Evolutionary conservation across 2,888 invertebrate species (phyloP).

Genomic region (Pammene fasciana): DNA sequence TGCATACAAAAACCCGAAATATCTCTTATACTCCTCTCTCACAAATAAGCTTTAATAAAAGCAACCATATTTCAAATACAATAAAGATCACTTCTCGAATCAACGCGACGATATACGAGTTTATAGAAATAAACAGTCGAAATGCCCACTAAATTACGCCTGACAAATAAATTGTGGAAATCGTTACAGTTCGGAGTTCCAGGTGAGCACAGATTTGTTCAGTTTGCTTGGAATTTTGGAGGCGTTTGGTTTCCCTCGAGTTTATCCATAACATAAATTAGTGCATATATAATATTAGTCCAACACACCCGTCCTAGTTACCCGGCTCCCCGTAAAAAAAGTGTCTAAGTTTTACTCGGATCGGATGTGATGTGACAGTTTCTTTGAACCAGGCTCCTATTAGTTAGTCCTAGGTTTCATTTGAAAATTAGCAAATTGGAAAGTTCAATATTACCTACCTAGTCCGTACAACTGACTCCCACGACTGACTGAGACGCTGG

Average conservation of each 20-base stretch:
- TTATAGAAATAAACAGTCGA: neutral
- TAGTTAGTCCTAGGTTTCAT: too few relatives aligned
- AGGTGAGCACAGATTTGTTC: constrained; percentile 31
- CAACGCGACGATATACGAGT: neutral
- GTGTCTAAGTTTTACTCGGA: too few relatives aligned
- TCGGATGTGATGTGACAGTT: too few relatives aligned
- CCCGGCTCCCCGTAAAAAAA: too few relatives aligned
- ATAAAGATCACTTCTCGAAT: constrained; percentile 1
- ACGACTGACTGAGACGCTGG: too few relatives aligned
- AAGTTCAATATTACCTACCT: too few relatives aligned
- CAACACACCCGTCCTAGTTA: too few relatives aligned
- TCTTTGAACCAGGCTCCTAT: too few relatives aligned
- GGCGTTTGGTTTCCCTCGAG: constrained; percentile 22
- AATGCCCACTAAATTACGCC: constrained; percentile 39
- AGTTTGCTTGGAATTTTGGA: constrained; percentile 15
- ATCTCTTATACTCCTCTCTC: neutral
- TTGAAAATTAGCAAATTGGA: too few relatives aligned
- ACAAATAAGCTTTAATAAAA: neutral
- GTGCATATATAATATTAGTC: neutral
- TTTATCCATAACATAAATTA: constrained; percentile 6
- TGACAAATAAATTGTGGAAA: constrained; percentile 39
- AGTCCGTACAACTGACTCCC: too few relatives aligned
- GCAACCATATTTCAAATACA: neutral
- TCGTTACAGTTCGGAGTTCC: constrained; percentile 27
- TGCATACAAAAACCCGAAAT: constrained; percentile 53